Conservation (phyloP, 2,888 invertebrate species). For the Piscicola geometra region DNA sequence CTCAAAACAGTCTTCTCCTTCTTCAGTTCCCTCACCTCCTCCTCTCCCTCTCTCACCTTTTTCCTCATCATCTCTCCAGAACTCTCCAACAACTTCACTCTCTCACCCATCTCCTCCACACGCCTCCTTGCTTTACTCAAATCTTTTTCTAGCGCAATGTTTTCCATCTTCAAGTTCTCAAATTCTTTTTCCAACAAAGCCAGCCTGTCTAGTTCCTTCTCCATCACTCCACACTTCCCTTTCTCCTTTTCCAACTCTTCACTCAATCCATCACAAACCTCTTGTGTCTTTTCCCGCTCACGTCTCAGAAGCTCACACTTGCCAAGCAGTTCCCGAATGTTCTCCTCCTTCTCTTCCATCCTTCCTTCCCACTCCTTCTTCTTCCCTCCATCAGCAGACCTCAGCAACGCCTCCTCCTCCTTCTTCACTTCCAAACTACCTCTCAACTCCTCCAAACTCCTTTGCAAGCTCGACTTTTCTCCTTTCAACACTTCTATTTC, state of each 20-base stretch:
- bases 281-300: not conserved
- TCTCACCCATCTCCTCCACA: not conserved
- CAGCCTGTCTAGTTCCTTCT: not conserved
- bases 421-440: not conserved
- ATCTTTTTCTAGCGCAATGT: not conserved
- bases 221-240: not conserved
- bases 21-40: not conserved
- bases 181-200: not conserved
- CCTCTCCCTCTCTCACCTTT: not conserved
- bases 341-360: not conserved
- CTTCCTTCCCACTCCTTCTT: not conserved
- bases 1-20: not conserved
- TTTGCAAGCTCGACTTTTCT: not conserved
- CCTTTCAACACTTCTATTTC: no score
- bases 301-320: not conserved
- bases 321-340: not conserved
- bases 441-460: not conserved
- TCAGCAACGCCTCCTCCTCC: not conserved
- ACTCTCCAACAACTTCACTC: not conserved
- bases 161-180: not conserved
- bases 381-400: no score
- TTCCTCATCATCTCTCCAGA: constrained; percentile 3
- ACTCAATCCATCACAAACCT: not conserved
- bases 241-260: not conserved
- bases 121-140: not conserved